Evolutionary conservation across 2,888 invertebrate species (phyloP), one percentile per base, ranked within the genome.

Genomic region (Seira ritae): DNA sequence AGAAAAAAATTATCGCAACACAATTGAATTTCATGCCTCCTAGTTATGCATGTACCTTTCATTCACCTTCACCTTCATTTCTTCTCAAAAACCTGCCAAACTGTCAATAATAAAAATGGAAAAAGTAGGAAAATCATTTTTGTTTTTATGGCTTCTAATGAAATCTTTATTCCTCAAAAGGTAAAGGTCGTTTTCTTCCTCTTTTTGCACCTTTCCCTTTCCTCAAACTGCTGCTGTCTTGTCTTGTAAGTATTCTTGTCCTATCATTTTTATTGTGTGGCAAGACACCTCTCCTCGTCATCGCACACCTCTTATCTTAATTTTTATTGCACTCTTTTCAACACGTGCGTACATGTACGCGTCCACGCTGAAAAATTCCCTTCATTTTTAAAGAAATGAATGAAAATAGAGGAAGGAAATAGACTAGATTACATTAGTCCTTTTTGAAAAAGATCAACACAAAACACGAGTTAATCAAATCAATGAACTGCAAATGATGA

Each of bases 261-360:
- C n/a, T n/a, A 31, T 31, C 31, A 31, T 31, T 50, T 50, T 50
- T 50, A 50, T n/a, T 31, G 31, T 31, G 31, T 31, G 17, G 50
- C 3, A 50, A 50, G 50, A 50, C 50, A 50, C 50, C 50, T 50
- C 50, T n/a, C 50, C 50, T 50, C 50, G 17, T n/a, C 50, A 50
- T 50, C 50, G 12, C 15, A 50, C 50, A n/a, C 50, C 6, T 50
- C 15, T 71, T 72, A 72, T 72, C 79, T 66, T 79, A 66, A 78
- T 72, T 80, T 78, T 80, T 73, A 67, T 73, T 68, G 37, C 80
- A 73, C 68, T 50, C 50, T 50, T 80, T 68, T 50, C 50, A 62
- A 80, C 81, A 81, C 71, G 81, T 81, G 75, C 75, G 42, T 31
- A 81, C 71, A 75, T 81, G 75, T 70, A 24, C 17, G 50, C 50